Conservation (phyloP, 2,797 vertebrate species). For the Monodelphis domestica region DNA sequence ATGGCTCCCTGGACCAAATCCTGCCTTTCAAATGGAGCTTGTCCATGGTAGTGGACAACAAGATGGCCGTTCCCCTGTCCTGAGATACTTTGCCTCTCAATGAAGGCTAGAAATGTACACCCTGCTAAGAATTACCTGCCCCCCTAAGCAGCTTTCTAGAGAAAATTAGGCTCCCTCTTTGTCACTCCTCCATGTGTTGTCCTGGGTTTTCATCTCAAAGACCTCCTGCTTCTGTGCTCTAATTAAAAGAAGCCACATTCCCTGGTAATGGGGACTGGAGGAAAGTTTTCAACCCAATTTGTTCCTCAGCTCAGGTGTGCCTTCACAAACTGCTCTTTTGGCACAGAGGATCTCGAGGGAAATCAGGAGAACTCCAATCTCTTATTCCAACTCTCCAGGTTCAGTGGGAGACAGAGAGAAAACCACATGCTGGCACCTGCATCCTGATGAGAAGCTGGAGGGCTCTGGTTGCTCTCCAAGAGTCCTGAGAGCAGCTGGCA, state of each 20-base stretch:
- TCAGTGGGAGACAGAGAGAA: constrained; percentile 29
- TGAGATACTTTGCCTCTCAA: not conserved
- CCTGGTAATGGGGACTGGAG: constrained; percentile 55
- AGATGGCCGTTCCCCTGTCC: not conserved
- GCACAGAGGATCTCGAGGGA: constrained; percentile 50
- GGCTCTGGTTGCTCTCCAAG: not conserved
- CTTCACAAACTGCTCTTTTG: constrained; percentile 48
- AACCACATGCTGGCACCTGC: constrained; percentile 30
- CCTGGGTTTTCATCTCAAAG: constrained; percentile 52
- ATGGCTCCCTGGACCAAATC: not conserved
- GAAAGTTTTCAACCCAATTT: constrained; percentile 65
- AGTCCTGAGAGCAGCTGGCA: not conserved
- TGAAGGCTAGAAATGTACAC: not conserved
- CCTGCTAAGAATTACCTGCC: not conserved
- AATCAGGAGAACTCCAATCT: constrained; percentile 59
- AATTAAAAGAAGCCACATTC: constrained; percentile 64
- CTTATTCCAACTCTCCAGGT: constrained; percentile 60
- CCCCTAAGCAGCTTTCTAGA: not conserved
- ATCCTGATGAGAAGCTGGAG: constrained; percentile 19
- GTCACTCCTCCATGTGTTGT: not conserved
- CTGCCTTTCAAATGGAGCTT: not conserved
- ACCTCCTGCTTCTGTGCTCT: constrained; percentile 58
- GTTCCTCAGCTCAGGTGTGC: constrained; percentile 64
- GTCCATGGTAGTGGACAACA: not conserved
- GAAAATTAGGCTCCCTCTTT: not conserved